A percentile compares a stretch with the other conserved stretches of the same genome.
Evolutionary conservation across 1,140 invertebrate genomes (phyloP).

Genomic region (Trichonephila clavipes): DNA sequence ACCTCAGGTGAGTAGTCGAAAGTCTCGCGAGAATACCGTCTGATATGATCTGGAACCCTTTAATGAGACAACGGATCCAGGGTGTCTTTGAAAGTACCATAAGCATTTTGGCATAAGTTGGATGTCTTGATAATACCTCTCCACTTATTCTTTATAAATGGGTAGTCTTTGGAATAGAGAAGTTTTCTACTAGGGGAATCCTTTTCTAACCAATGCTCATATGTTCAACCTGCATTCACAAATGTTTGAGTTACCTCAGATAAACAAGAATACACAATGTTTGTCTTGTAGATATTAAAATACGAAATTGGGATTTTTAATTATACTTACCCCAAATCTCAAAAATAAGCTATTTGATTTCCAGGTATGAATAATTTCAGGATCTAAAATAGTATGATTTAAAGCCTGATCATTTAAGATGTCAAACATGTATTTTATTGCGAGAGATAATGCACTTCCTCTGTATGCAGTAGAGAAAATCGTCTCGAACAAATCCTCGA

Average conservation of each 20-base stretch:
- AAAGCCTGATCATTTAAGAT: slow-evolving; percentile 99
- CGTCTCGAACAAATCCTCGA: slow-evolving; percentile 99
- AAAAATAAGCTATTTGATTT: slow-evolving; percentile 95
- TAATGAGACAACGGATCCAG: too few relatives aligned
- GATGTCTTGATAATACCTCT: slow-evolving; percentile 86
- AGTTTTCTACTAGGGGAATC: slow-evolving; percentile 99
- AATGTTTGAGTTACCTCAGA: slow-evolving; percentile 99
- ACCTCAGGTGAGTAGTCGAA: too few relatives aligned
- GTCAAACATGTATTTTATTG: slow-evolving; percentile 99
- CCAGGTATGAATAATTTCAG: slow-evolving; percentile 99
- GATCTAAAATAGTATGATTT: slow-evolving; percentile 96
- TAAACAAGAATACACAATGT: slow-evolving; percentile 99
- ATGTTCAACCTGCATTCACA: slow-evolving; percentile 99
- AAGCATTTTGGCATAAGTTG: slow-evolving; percentile 93
- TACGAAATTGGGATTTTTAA: slow-evolving; percentile 99
- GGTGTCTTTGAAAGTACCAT: too few relatives aligned
- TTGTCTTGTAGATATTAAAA: slow-evolving; percentile 99
- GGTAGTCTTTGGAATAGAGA: slow-evolving; percentile 99
- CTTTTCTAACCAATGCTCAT: slow-evolving; percentile 99
- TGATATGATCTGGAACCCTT: too few relatives aligned
- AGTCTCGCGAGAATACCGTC: too few relatives aligned
- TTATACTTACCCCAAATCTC: slow-evolving; percentile 99
- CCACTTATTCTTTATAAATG: slow-evolving; percentile 99
- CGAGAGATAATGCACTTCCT: slow-evolving; percentile 95
- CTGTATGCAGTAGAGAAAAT: slow-evolving; percentile 98